Evolutionary conservation across 2,113 vertebrate genomes (phyloP), one percentile per base, ranked within the genome.

Genomic region (Gallinago undulata): DNA sequence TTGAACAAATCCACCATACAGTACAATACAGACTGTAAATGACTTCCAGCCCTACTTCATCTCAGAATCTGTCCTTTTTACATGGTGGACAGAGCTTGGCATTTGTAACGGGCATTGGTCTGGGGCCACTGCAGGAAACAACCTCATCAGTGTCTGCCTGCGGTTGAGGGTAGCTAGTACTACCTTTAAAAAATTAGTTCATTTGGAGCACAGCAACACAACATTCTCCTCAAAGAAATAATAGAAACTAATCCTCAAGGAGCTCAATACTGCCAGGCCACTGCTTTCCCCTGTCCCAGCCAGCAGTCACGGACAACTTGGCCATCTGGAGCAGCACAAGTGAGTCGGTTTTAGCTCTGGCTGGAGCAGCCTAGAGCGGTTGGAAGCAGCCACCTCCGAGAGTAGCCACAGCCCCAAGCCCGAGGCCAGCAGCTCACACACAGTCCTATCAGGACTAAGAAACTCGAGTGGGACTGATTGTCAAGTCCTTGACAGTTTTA

Each of bases 321-420:
- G 0, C 6, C n/a, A 55, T 2, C 25, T 13, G 16, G 1, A 33
- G 41, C 0, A 45, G 55, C 31, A 43, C 39, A 22, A 28, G 5
- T 0, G 3, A 13, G 35, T 10, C 0, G 0, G 7, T 5, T 8
- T 27, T 10, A 66, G 91, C 53, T 18, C 10, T 30, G 41, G 41
- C 43, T 48, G 21, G 5, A 8, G 24, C 81, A 72, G 31, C 21
- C 67, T 21, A 7, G 19, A 53, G 62, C 21, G 13, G 4, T 5
- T n/a, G 86, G 64, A 47, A 87, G 47, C 48, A 51, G 37, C n/a
- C 30, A 13, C 37, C 45, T 55, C 21, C 5, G 23, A 30, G 19
- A 84, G 35, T 37, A 51, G 33, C n/a, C 45, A 25, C 0, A 50
- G 48, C 39, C 23, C 37, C 8, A 11, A 28, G 45, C 21, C 37